A percentile compares a stretch with the other conserved stretches of the same genome.
Evolutionary conservation across 2,797 vertebrate genomes (phyloP).

Genomic region (Propithecus deckenii): DNA sequence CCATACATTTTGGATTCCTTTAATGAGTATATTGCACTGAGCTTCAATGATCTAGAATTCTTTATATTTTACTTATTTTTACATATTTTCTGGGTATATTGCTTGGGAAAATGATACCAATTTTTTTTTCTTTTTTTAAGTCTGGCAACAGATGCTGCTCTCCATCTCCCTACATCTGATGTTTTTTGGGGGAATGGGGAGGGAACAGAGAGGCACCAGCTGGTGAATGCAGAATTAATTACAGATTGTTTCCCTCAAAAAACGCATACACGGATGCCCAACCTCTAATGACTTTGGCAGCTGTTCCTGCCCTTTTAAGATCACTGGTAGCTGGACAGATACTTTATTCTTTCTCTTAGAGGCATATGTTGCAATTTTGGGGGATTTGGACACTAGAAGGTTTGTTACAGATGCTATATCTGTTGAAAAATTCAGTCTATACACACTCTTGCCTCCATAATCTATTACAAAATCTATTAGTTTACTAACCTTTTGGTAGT

Average conservation of each 20-base stretch:
- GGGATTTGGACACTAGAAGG: neutral
- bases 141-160: neutral
- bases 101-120: neutral
- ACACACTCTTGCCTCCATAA: neutral
- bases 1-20: constrained; percentile 45
- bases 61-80: neutral
- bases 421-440: neutral
- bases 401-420: constrained; percentile 4
- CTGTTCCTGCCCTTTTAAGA: constrained; percentile 20
- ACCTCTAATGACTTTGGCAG: constrained; percentile 3
- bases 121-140: neutral
- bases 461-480: neutral
- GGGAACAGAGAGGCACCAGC: neutral
- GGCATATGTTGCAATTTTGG: constrained; percentile 21
- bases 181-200: neutral
- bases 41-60: neutral
- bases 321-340: constrained; percentile 35
- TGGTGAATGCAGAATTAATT: constrained; percentile 53
- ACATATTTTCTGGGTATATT: constrained; percentile 8
- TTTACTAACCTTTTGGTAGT: neutral
- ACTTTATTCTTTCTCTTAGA: constrained; percentile 54
- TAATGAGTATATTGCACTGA: constrained; percentile 55
- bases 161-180: neutral
- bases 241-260: constrained; percentile 48
- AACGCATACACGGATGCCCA: constrained; percentile 39